phyloP scores from a whole-genome alignment of 2,888 invertebrate genomes.

The Melanotus villosus region DNA sequence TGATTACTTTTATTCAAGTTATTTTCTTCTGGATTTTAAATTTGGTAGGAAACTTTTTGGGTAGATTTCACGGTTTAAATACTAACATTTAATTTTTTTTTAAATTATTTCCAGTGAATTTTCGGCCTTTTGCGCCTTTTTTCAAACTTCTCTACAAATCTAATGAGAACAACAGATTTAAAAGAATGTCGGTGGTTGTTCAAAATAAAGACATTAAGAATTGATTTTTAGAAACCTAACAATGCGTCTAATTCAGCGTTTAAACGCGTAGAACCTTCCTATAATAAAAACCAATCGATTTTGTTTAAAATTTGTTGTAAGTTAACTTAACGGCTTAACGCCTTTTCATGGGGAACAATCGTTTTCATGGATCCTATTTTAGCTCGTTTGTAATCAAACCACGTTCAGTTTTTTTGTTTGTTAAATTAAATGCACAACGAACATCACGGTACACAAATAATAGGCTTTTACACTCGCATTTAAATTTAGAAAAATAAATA shows the following conservation, averaged over 20 bases:
- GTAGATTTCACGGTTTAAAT: too few species aligned
- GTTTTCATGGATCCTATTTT: conserved; percentile 23
- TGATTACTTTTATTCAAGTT: not conserved
- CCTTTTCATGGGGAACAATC: conserved; percentile 19
- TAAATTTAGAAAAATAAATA: too few species aligned
- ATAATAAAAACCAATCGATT: conserved; percentile 31
- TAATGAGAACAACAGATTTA: too few species aligned
- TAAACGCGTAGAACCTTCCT: conserved; percentile 27
- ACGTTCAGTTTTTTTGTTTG: conserved; percentile 13
- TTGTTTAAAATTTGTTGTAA: conserved; percentile 16
- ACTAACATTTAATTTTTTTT: not conserved
- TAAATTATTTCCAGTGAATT: not conserved
- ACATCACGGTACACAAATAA: conserved; percentile 13
- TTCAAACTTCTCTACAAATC: too few species aligned
- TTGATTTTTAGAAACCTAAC: conserved; percentile 24
- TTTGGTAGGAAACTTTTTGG: too few species aligned
- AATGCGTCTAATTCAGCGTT: conserved; percentile 28
- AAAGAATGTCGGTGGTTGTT: not conserved
- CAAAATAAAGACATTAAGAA: conserved; percentile 24
- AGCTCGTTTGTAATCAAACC: conserved; percentile 17
- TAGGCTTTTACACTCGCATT: too few species aligned
- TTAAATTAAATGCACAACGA: conserved; percentile 19
- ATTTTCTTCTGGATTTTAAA: not conserved
- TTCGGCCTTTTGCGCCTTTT: too few species aligned
- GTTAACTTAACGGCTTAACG: not conserved